A percentile compares a stretch with the other conserved stretches of the same genome.
Evolutionary conservation across 1,140 invertebrate genomes (phyloP).

Genomic region (Brachystomella parvula): DNA sequence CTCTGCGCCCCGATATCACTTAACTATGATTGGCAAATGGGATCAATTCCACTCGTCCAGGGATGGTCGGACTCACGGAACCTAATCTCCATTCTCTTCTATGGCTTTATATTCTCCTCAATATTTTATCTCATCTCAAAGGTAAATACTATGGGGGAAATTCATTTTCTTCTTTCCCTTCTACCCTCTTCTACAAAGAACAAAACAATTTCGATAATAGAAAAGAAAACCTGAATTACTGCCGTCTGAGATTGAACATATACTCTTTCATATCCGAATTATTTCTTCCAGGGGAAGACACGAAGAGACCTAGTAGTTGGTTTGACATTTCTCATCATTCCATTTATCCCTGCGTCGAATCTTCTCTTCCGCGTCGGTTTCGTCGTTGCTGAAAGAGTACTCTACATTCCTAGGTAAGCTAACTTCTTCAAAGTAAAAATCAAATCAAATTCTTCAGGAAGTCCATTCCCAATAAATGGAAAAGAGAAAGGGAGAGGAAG

Average conservation of each 20-base stretch:
- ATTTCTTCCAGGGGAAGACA: slow-evolving; percentile 27
- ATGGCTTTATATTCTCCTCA: neutral
- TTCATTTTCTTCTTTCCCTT: neutral
- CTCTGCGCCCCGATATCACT: slow-evolving; percentile 47
- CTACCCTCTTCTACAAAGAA: neutral
- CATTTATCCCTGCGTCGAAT: slow-evolving; percentile 88
- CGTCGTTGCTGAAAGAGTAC: slow-evolving; percentile 77
- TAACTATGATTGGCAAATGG: slow-evolving; percentile 55
- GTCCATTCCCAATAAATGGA: neutral
- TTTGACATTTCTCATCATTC: slow-evolving; percentile 63
- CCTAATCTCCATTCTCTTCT: slow-evolving; percentile 43
- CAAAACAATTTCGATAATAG: neutral
- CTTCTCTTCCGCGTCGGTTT: slow-evolving; percentile 82
- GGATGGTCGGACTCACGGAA: slow-evolving; percentile 46
- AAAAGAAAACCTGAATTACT: neutral
- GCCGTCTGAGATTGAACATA: neutral
- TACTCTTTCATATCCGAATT: neutral
- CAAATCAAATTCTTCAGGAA: slow-evolving; percentile 1
- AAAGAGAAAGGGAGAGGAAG: slow-evolving; percentile 7
- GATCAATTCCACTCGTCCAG: slow-evolving; percentile 48
- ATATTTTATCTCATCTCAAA: neutral
- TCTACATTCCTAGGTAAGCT: slow-evolving; percentile 75
- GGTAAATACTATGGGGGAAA: slow-evolving; percentile 1
- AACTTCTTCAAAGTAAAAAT: neutral
- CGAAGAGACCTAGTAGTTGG: slow-evolving; percentile 49